Evolutionary conservation across 2,113 vertebrate genomes (phyloP).

Genomic region (Nettapus auritus): DNA sequence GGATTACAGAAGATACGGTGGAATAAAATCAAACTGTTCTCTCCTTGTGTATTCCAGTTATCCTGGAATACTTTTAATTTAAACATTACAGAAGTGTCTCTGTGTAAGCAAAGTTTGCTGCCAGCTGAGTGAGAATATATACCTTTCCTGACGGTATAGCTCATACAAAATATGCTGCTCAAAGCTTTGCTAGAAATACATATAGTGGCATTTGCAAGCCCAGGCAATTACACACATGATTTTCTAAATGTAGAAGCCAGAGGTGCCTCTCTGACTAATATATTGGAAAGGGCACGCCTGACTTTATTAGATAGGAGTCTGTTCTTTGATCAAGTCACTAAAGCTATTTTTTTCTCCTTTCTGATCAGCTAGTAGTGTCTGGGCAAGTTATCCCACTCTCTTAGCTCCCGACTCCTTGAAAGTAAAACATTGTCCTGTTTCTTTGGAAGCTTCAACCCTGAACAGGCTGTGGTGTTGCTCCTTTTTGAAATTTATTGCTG

Average conservation of each 20-base stretch:
- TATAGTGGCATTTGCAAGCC: slow-evolving; percentile 41
- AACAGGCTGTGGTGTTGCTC: background rate
- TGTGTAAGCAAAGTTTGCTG: background rate
- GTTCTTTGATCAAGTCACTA: background rate
- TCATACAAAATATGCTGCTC: background rate
- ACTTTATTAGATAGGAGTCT: background rate
- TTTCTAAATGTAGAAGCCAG: slow-evolving; percentile 28
- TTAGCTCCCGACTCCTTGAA: background rate
- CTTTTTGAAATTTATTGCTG: background rate
- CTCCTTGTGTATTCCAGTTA: background rate
- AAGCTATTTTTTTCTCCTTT: background rate
- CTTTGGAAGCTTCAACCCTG: background rate
- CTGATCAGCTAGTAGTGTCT: background rate
- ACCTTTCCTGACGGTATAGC: background rate
- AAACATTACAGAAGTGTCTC: background rate
- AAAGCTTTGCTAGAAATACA: background rate
- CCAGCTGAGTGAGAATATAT: background rate
- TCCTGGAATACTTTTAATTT: background rate
- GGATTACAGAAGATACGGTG: background rate
- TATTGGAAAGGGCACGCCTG: background rate
- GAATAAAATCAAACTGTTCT: background rate
- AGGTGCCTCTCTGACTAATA: slow-evolving; percentile 26
- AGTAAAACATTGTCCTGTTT: background rate
- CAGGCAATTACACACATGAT: slow-evolving; percentile 16
- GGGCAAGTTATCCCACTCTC: background rate